Base-by-base conservation (phyloP, 1,140 invertebrate species). In the Frieseomelitta varia region DNA sequence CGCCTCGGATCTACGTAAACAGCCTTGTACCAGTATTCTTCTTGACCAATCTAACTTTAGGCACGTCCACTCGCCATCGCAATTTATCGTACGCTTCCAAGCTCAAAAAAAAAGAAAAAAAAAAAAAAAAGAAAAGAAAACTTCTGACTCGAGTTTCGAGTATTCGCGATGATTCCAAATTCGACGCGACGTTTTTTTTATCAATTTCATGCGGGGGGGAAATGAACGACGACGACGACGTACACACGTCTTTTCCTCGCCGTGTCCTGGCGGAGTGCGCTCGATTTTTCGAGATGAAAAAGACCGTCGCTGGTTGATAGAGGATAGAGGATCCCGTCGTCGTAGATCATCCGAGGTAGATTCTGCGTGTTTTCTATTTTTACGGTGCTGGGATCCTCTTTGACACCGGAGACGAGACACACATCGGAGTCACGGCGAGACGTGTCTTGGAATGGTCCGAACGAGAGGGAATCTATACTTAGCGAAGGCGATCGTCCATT, bases 391-490 rank as follows among this genome's bases (percentile, higher is more conserved):
- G 73, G 80, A 82, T 86, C 84, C 67, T 75, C 82, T 90, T 88
- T 90, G 88, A 90, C 84, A 90, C 84, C 89, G 89, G 89, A 90
- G 88, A 89, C 84, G 89, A 69, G 74, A 81, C 82, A 79, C 67
- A 72, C 58, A 81, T 55, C 68, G 61, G 68, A 84, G 76, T 85
- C 65, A 81, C 68, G 88, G 81, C 81, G 79, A 72, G 68, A 68
- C 89, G 88, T 88, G 91, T 82, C 92, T 93, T 88, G 88, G 91
- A 92, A 93, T 92, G 91, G 92, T 69, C 89, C 90, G 90, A 73
- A 77, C 71, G 80, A 88, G 89, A 79, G 90, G 67, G 82, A 84
- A 87, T 86, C 92, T 93, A 93, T 92, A 93, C 88, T 93, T 93
- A 93, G 92, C 87, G 73, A 87, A 80, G 76, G 69, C 85, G 75